Conservation (phyloP, 2,113 vertebrate species). For the Lucifuga dentata region DNA sequence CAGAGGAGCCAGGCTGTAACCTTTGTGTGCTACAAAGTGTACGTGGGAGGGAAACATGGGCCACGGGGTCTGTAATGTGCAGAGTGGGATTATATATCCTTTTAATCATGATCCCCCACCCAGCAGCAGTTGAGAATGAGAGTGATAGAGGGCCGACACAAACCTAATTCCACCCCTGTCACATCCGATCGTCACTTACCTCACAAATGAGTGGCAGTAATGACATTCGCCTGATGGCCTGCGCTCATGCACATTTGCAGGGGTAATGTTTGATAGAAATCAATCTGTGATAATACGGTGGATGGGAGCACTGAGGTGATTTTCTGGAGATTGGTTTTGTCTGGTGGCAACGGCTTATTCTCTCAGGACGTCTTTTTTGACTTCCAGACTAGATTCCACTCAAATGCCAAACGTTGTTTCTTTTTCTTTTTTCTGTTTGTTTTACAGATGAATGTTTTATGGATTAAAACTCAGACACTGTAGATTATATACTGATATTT, state of each 20-base stretch:
- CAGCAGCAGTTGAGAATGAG: slow-evolving; percentile 82
- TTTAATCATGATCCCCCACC: slow-evolving; percentile 92
- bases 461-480: no score
- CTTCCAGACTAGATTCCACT: slow-evolving; percentile 16
- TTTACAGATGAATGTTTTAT: no score
- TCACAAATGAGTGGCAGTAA: slow-evolving; percentile 87
- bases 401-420: not conserved
- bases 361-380: slow-evolving; percentile 27
- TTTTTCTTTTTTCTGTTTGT: no score
- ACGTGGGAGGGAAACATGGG: slow-evolving; percentile 85
- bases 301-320: slow-evolving; percentile 53
- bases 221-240: slow-evolving; percentile 89
- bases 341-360: slow-evolving; percentile 27
- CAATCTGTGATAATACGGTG: slow-evolving; percentile 66
- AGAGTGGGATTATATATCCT: slow-evolving; percentile 90
- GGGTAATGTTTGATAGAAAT: slow-evolving; percentile 78
- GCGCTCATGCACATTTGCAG: slow-evolving; percentile 80
- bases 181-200: slow-evolving; percentile 89
- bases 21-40: slow-evolving; percentile 58
- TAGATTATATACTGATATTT: no score
- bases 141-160: slow-evolving; percentile 90
- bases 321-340: slow-evolving; percentile 57
- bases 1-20: slow-evolving; percentile 5
- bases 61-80: slow-evolving; percentile 84
- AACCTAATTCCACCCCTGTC: slow-evolving; percentile 93